These are phyloP conservation scores for Diglossa cyanea DNA, from an alignment of 2,797 vertebrate species.

Conservation along the genomic window DNA sequence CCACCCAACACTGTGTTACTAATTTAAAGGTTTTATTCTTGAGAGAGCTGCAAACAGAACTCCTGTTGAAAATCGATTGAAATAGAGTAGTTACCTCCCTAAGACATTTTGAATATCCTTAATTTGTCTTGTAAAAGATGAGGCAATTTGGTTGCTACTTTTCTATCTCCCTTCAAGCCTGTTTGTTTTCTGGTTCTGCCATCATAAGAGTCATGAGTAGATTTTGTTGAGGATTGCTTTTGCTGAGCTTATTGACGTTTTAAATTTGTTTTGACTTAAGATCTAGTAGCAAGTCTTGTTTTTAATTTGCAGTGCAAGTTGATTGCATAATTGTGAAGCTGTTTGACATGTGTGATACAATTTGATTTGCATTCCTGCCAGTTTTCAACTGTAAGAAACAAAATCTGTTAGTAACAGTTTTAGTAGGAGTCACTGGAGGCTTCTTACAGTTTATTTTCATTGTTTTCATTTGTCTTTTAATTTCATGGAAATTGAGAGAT, in stretches of 20 bases:
- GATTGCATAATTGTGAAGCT: constrained; percentile 62
- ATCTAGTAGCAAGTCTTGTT: constrained; percentile 52
- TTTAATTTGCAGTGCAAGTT: constrained; percentile 61
- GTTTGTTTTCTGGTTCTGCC: background rate
- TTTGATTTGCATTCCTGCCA: constrained; percentile 38
- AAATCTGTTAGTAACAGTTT: constrained; percentile 40
- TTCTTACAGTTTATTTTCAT: constrained; percentile 21
- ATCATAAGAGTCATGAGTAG: background rate
- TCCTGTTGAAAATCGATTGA: background rate
- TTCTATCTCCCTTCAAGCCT: background rate
- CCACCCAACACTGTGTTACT: background rate
- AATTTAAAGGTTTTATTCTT: constrained; percentile 9
- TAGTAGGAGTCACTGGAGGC: background rate
- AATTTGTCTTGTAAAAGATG: constrained; percentile 14
- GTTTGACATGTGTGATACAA: constrained; percentile 59
- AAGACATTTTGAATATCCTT: background rate
- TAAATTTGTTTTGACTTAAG: constrained; percentile 57
- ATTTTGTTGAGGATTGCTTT: constrained; percentile 19
- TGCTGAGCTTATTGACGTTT: constrained; percentile 34
- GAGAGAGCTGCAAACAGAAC: background rate
- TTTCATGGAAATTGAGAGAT: background rate
- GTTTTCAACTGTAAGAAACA: constrained; percentile 57
- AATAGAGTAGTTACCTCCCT: background rate
- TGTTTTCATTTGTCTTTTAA: background rate
- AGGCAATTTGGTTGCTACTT: background rate